Evolutionary conservation across 2,888 invertebrate genomes (phyloP).

Genomic region (Leptinotarsa peninsularis): DNA sequence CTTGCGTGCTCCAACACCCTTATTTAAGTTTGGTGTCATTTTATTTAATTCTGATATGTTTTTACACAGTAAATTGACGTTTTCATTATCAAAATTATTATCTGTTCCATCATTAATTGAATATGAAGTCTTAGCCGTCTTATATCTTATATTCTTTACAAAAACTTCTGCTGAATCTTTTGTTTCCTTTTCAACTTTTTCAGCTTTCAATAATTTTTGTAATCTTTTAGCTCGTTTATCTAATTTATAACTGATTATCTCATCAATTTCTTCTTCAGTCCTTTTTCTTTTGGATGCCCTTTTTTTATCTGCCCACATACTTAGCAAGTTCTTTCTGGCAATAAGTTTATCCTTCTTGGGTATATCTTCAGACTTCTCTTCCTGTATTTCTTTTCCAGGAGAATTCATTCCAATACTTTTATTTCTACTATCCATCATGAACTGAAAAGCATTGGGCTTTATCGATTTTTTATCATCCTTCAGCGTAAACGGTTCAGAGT

Average conservation of each 20-base stretch:
- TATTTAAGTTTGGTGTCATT: conserved; percentile 12
- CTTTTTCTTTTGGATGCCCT: conserved; percentile 71
- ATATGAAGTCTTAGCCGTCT: neutral
- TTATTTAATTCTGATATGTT: neutral
- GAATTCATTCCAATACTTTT: conserved; percentile 75
- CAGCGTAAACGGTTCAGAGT: conserved; percentile 1
- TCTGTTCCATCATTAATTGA: conserved; percentile 31
- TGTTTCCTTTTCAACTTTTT: conserved; percentile 16
- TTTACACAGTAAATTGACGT: neutral
- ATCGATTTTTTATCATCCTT: neutral
- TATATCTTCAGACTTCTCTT: conserved; percentile 53
- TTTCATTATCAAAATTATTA: conserved; percentile 33
- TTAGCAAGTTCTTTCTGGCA: conserved; percentile 70
- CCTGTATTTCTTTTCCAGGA: conserved; percentile 70
- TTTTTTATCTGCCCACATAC: conserved; percentile 75
- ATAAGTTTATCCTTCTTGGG: conserved; percentile 42
- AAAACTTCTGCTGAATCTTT: neutral
- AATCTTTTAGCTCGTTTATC: conserved; percentile 73
- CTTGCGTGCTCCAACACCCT: neutral
- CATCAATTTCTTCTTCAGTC: conserved; percentile 71
- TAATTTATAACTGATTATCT: conserved; percentile 71
- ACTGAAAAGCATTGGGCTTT: conserved; percentile 71
- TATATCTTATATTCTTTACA: conserved; percentile 27
- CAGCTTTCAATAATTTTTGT: conserved; percentile 65
- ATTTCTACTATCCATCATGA: conserved; percentile 77